Evolutionary conservation across 2,888 invertebrate genomes (phyloP).

Genomic region (Salticus scenicus): DNA sequence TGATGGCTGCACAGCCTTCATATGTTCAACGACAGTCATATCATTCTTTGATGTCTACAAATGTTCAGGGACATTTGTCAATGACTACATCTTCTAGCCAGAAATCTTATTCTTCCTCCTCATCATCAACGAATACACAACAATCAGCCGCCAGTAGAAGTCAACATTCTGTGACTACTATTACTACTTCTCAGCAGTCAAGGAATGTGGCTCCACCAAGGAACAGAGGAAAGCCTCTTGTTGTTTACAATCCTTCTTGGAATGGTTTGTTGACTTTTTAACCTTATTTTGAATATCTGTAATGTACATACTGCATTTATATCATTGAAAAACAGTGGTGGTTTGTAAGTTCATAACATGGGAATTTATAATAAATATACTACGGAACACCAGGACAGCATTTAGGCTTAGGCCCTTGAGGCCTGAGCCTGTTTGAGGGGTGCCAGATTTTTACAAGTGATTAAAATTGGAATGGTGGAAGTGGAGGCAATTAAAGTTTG

Average conservation of each 20-base stretch:
- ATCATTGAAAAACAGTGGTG: too few relatives aligned
- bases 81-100: constrained; percentile 25
- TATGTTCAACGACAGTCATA: constrained; percentile 65
- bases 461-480: too few relatives aligned
- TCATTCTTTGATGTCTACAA: constrained; percentile 54
- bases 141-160: constrained; percentile 36
- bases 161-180: constrained; percentile 15
- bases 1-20: constrained; percentile 61
- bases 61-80: constrained; percentile 35
- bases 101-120: constrained; percentile 46
- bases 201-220: constrained; percentile 42
- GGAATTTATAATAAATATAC: too few relatives aligned
- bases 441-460: too few relatives aligned
- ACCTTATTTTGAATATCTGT: not conserved
- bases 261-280: constrained; percentile 41
- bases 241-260: constrained; percentile 66
- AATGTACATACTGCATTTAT: not conserved
- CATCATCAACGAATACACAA: constrained; percentile 21
- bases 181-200: constrained; percentile 7
- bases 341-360: too few relatives aligned
- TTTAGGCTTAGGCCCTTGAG: too few relatives aligned
- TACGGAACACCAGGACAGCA: too few relatives aligned
- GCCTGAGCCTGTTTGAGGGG: too few relatives aligned
- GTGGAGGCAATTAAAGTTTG: too few relatives aligned
- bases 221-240: constrained; percentile 53